phyloP scores from a whole-genome alignment of 2,888 invertebrate species.

The Bruchidius siliquastri region DNA sequence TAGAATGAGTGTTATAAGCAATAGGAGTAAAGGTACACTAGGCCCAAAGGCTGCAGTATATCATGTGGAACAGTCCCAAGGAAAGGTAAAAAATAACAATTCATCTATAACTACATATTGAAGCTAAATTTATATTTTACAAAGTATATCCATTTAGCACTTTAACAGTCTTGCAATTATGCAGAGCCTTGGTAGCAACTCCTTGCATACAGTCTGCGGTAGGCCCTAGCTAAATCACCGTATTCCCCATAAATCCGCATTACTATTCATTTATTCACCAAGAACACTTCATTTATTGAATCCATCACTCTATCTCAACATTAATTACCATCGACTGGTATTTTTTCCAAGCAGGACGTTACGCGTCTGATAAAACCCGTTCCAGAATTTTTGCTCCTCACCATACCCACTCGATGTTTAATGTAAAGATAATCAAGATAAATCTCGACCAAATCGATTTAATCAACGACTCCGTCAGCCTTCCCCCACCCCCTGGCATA shows the following conservation, averaged over 20 bases:
- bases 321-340: background rate
- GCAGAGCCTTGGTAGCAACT: no score
- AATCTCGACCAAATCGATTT: background rate
- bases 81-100: no score
- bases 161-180: no score
- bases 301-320: background rate
- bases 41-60: no score
- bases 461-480: background rate
- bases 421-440: background rate
- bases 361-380: background rate
- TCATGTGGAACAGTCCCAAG: no score
- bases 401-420: background rate
- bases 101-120: no score
- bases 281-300: background rate
- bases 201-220: no score
- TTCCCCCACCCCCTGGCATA: background rate
- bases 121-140: no score
- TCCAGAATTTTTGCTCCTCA: background rate
- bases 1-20: no score
- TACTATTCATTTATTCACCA: background rate
- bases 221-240: background rate
- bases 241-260: background rate
- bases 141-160: no score
- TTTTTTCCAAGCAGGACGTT: background rate
- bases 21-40: no score